Conservation (phyloP, 2,888 invertebrate genomes). For the Cenopis cana region DNA sequence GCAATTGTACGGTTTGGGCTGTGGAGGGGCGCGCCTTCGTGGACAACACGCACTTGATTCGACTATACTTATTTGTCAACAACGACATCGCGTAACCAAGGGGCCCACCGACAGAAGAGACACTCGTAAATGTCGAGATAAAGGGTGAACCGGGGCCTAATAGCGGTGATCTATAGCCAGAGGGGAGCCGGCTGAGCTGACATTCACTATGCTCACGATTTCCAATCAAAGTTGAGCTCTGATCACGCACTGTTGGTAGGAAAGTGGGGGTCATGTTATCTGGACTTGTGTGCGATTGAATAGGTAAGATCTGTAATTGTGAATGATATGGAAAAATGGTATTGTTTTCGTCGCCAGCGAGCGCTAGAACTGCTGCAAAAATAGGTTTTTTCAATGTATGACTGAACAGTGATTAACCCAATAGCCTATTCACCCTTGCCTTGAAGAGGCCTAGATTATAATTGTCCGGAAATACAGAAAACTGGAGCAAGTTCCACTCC, state of each 20-base stretch:
- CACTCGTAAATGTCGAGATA: slow-evolving; percentile 23
- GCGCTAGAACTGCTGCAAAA: background rate
- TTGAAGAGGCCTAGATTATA: too few species aligned
- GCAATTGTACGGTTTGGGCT: too few species aligned
- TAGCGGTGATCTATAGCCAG: slow-evolving; percentile 36
- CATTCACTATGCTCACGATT: background rate
- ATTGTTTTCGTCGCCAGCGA: background rate
- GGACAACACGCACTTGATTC: too few species aligned
- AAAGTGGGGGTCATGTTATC: background rate
- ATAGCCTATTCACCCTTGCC: too few species aligned
- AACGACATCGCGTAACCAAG: background rate
- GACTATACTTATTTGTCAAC: slow-evolving; percentile 1
- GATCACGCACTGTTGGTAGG: background rate
- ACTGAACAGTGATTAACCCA: too few species aligned
- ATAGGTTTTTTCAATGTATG: too few species aligned
- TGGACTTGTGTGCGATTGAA: too few species aligned
- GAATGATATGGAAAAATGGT: background rate
- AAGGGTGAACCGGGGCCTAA: slow-evolving; percentile 33
- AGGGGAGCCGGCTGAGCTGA: background rate
- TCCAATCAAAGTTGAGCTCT: slow-evolving; percentile 5
- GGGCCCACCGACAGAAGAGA: background rate
- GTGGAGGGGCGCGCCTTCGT: too few species aligned
- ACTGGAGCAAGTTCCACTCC: too few species aligned
- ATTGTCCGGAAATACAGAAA: too few species aligned
- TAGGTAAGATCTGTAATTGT: background rate